phyloP scores from a whole-genome alignment of 2,113 vertebrate species.

The Embiotoca jacksoni region DNA sequence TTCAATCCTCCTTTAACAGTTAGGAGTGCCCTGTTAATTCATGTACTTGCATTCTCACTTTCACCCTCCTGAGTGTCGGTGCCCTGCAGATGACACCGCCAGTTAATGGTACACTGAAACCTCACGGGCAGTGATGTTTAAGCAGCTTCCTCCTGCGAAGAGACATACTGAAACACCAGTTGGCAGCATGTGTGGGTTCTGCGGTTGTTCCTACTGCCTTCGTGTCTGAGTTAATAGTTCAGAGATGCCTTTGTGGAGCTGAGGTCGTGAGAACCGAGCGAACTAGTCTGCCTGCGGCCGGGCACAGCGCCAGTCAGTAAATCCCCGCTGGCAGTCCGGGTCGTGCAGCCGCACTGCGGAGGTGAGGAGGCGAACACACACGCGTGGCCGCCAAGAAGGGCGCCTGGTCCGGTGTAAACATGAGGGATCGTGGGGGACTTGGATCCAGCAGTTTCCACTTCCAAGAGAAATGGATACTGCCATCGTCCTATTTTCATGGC shows the following conservation, averaged over 20 bases:
- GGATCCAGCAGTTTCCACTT: constrained; percentile 27
- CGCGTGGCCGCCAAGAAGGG: constrained; percentile 74
- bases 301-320: constrained; percentile 87
- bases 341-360: constrained; percentile 75
- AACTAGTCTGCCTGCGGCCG: constrained; percentile 86
- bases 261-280: constrained; percentile 91
- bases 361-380: constrained; percentile 79
- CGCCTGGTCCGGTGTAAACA: constrained; percentile 69
- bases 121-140: constrained; percentile 11
- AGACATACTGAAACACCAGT: constrained; percentile 74
- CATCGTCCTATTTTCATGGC: constrained; percentile 34
- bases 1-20: constrained; percentile 10
- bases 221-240: constrained; percentile 83
- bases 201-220: constrained; percentile 76
- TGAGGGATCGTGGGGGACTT: constrained; percentile 44
- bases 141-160: constrained; percentile 58
- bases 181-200: constrained; percentile 81
- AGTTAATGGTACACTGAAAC: constrained; percentile 54
- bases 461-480: constrained; percentile 28
- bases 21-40: constrained; percentile 29
- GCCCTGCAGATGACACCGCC: constrained; percentile 74
- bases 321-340: constrained; percentile 84
- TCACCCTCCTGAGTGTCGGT: constrained; percentile 48
- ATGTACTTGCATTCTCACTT: constrained; percentile 57
- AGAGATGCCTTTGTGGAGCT: constrained; percentile 83